These are phyloP conservation scores for Zoanthus sansibaricus DNA, from an alignment of 92 coral and sea anemone genomes.

Conservation along the genomic window DNA sequence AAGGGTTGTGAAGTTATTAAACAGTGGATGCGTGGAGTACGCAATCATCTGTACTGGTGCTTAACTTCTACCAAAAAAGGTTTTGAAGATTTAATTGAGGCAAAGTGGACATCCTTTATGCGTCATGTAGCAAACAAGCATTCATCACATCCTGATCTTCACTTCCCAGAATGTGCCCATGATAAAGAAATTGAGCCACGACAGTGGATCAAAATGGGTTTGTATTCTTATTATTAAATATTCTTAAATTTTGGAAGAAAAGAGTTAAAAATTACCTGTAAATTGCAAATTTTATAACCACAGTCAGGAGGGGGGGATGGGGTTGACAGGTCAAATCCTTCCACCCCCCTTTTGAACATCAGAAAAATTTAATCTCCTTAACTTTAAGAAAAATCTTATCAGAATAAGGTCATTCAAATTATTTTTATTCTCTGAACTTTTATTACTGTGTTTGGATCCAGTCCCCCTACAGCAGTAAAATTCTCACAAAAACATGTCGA, in stretches of 20 bases:
- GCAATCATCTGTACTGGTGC: constrained; percentile 52
- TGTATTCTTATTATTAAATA: not conserved
- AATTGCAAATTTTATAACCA: not conserved
- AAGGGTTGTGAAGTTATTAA: constrained; percentile 32
- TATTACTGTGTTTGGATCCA: no score
- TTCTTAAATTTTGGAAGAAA: not conserved
- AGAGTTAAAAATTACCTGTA: not conserved
- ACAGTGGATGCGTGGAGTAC: constrained; percentile 25
- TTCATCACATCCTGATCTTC: constrained; percentile 6
- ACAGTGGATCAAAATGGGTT: constrained; percentile 50
- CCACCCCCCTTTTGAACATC: no score
- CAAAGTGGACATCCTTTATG: constrained; percentile 52
- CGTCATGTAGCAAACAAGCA: constrained; percentile 41
- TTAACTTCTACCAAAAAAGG: constrained; percentile 44
- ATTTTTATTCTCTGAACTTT: no score
- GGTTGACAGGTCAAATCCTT: no score
- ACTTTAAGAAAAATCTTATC: no score
- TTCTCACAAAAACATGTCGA: no score
- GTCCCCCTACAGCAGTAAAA: no score
- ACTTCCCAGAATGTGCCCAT: constrained; percentile 36
- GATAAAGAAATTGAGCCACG: constrained; percentile 25
- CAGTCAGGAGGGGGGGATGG: no score
- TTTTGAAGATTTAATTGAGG: constrained; percentile 11
- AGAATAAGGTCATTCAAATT: no score
- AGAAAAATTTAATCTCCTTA: no score